Evolutionary conservation across 2,888 invertebrate species (phyloP), one percentile per base, ranked within the genome.

Genomic region (Platycheirus rosarum): DNA sequence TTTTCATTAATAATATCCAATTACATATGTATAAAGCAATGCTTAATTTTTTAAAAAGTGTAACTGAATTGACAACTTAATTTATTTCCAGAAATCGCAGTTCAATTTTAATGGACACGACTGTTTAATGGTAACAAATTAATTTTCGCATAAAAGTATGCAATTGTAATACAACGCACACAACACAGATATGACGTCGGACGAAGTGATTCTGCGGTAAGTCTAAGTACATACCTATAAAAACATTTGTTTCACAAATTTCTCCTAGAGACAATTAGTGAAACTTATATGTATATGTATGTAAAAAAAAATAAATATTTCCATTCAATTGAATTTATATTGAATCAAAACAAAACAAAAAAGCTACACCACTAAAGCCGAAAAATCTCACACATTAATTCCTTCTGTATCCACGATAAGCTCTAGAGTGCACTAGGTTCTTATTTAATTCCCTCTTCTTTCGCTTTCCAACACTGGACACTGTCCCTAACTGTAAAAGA

Each of bases 401-500:
- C 55, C 76, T 62, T n/a, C 42, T 53, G 55, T 66, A 71, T 46
- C 66, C 18, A 26, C 73, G 71, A 63, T 82, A 77, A 71, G 71
- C 82, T 66, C 76, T 68, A n/a, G 77, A 73, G 57, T 77, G 73
- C 8, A 42, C 57, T 48, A 60, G 55, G 18, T 76, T 53, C 16
- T 73, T 63, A 20, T 71, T 48, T 11, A 74, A 35, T 55, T 79
- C 85, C 4, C 89, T 87, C 26, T 86, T 84, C 57, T 86, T 88
- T 46, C 89, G 89, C 40, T 89, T 89, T 5, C 88, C 87, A 14
- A 88, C 84, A 13, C 95, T 95, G 13, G 94, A 92, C 7, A 95
- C 91, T 0, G 95, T 94, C 23, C 96, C 95, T 46, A 96, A 92
- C 88, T 96, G 96, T 37, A 96, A 89, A 11, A 96, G 92, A 62